These are phyloP conservation scores for Achroia grisella DNA, from an alignment of 1,140 invertebrate species.

Conservation along the genomic window DNA sequence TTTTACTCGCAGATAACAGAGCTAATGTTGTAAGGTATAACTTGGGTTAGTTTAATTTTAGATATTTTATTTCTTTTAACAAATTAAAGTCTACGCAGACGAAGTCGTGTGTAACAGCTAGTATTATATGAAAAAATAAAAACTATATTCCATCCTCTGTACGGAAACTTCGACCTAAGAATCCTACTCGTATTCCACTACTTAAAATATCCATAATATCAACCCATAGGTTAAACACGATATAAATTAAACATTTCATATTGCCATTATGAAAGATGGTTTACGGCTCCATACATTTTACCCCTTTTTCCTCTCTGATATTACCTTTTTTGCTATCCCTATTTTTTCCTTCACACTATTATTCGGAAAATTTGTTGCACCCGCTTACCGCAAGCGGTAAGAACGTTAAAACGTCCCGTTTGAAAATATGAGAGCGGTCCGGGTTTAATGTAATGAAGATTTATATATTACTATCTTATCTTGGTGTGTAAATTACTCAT, in stretches of 20 bases:
- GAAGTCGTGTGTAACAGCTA: no score
- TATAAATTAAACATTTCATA: slow-evolving; percentile 1
- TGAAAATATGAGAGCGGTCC: slow-evolving; percentile 42
- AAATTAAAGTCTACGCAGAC: no score
- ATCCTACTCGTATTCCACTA: no score
- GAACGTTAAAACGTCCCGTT: slow-evolving; percentile 40
- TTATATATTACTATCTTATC: slow-evolving; percentile 53
- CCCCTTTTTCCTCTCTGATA: slow-evolving; percentile 16
- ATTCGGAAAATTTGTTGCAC: slow-evolving; percentile 46
- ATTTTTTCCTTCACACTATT: slow-evolving; percentile 37
- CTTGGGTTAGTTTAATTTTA: no score
- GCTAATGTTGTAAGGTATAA: no score
- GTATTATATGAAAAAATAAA: no score
- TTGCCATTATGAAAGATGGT: slow-evolving; percentile 1
- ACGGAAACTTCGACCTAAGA: no score
- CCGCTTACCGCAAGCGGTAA: slow-evolving; percentile 45
- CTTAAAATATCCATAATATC: not conserved
- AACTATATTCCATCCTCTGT: no score
- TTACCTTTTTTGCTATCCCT: slow-evolving; percentile 16
- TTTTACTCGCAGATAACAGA: no score
- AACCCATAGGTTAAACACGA: not conserved
- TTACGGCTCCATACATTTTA: slow-evolving; percentile 20
- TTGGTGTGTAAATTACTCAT: slow-evolving; percentile 24
- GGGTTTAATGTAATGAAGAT: slow-evolving; percentile 52
- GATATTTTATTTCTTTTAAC: no score